Evolutionary conservation across 2,888 invertebrate species (phyloP).

Genomic region (Acanthopleura granulata): DNA sequence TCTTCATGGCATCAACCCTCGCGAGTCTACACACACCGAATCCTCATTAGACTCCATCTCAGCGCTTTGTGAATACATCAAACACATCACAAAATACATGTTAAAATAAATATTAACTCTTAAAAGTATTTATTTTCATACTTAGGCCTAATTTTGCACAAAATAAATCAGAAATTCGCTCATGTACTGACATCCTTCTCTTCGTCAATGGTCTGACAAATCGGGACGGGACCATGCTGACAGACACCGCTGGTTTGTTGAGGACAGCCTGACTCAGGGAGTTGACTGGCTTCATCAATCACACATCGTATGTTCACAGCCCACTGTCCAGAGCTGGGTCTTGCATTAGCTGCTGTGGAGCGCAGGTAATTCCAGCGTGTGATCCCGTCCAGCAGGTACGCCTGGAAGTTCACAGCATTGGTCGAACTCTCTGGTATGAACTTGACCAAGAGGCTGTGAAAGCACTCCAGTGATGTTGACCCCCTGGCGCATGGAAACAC

Average conservation of each 20-base stretch:
- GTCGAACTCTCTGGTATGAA: slow-evolving; percentile 16
- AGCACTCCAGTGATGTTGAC: slow-evolving; percentile 45
- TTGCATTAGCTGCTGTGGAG: not conserved
- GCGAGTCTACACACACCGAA: too few relatives aligned
- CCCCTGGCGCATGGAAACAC: slow-evolving; percentile 44
- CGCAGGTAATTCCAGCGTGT: not conserved
- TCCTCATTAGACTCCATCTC: too few relatives aligned
- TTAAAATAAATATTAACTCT: too few relatives aligned
- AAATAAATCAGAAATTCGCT: too few relatives aligned
- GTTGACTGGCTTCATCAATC: slow-evolving; percentile 37
- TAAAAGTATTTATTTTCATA: too few relatives aligned
- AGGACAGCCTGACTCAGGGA: not conserved
- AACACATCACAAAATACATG: too few relatives aligned
- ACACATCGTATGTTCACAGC: slow-evolving; percentile 23
- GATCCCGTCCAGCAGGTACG: slow-evolving; percentile 26
- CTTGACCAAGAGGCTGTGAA: slow-evolving; percentile 37
- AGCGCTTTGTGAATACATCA: too few relatives aligned
- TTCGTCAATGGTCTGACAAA: too few relatives aligned
- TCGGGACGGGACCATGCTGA: slow-evolving; percentile 21
- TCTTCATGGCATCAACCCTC: too few relatives aligned
- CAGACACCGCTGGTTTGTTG: slow-evolving; percentile 14
- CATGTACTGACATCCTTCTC: too few relatives aligned
- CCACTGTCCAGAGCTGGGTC: not conserved
- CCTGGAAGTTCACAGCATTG: slow-evolving; percentile 21
- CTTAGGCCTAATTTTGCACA: too few relatives aligned